Base-by-base conservation (phyloP, 2,797 vertebrate genomes). In the Myotis myotis region DNA sequence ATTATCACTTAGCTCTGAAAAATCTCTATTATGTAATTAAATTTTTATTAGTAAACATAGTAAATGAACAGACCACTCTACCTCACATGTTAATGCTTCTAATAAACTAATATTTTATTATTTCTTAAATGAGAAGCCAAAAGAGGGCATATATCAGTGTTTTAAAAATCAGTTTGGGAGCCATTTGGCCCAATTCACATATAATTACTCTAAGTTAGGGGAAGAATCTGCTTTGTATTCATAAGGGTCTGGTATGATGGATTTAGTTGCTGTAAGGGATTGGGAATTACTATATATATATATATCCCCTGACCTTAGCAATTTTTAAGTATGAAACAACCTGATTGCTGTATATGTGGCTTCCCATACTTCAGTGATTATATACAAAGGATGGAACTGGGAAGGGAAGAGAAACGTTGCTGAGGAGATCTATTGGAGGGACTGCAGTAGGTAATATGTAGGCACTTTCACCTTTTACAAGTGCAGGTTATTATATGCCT, bases 81-180 rank as follows among this genome's bases (percentile, higher is more conserved):
- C 5, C 41, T 66, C 44, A 25, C 66, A 38, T 6, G 38, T 87
- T 30, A 33, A 41, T 38, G 89, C 57, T 33, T 71, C 47, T 89
- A 64, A 80, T 82, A 49, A 91, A 76, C 91, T 74, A 85, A 38
- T 36, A 33, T 92, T 70, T 74, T 89, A 5, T 72, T 28, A 30
- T 33, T 25, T 30, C 30, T 91, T 80, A 93, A 96, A 68, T 76
- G 41, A 28, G 88, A 97, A 97, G 51, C 70, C 90, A 93, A 71
- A 97, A 96, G 89, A 97, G 92, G 91, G 57, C 81, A 93, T 87
- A 93, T 87, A 83, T 16, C 95, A 72, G 71, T 96, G 85, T 97
- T 97, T 97, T 15, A 92, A 57, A 96, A 98, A 97, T 79, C 55
- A 94, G 49, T 93, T 94, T 96, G 70, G n/a, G 70, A 97, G 15